Evolutionary conservation across 92 coral and sea anemone genomes (phyloP).

Genomic region (Zoanthus sociatus): DNA sequence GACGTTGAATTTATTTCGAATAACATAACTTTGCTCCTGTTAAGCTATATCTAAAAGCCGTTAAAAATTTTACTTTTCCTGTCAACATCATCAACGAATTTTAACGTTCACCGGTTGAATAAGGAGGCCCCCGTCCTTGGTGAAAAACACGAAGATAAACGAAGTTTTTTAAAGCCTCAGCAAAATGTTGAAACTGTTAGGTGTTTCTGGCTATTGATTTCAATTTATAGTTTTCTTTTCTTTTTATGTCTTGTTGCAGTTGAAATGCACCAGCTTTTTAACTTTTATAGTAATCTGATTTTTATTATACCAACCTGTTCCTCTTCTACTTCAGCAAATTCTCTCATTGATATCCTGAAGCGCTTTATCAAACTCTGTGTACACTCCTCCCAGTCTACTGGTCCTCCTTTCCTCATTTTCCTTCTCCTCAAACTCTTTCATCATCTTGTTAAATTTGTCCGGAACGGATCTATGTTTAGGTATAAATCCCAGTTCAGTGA

Average conservation of each 20-base stretch:
- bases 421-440: conserved; percentile 50
- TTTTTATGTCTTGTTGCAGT: conserved; percentile 10
- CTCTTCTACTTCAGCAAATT: conserved; percentile 43
- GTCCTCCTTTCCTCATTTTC: conserved; percentile 51
- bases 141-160: conserved; percentile 1
- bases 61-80: background rate
- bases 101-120: background rate
- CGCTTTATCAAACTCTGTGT: conserved; percentile 51
- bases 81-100: background rate
- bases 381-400: conserved; percentile 65
- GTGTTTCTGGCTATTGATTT: background rate
- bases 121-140: background rate
- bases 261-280: background rate
- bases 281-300: background rate
- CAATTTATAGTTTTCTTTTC: background rate
- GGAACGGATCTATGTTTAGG: conserved; percentile 21
- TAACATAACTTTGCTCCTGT: background rate
- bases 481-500: background rate
- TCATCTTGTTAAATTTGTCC: conserved; percentile 51
- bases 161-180: background rate
- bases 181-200: background rate
- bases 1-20: conserved; percentile 8
- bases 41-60: background rate
- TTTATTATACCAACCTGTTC: conserved; percentile 15
- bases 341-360: conserved; percentile 47